A percentile compares a stretch with the other conserved stretches of the same genome.
Conservation (phyloP, 1,140 invertebrate species). For the Hormaphis cornu region DNA sequence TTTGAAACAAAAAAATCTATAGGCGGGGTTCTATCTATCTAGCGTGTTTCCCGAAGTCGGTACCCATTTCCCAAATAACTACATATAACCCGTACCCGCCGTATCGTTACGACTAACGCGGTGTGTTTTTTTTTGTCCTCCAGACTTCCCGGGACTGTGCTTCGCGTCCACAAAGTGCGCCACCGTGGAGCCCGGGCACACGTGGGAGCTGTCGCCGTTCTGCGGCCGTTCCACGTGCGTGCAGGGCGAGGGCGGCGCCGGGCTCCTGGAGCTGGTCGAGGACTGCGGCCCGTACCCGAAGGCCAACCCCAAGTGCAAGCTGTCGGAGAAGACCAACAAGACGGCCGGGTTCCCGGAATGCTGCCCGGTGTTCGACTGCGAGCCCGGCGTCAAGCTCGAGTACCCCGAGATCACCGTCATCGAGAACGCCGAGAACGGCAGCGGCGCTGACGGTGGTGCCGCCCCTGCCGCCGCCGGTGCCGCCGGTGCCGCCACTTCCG, state of each 20-base stretch:
- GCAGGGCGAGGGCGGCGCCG: constrained; percentile 53
- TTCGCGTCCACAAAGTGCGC: constrained; percentile 81
- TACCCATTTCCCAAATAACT: too few relatives aligned
- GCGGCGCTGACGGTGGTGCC: constrained; percentile 45
- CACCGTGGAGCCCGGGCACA: constrained; percentile 68
- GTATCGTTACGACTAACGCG: too few relatives aligned
- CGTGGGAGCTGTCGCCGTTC: constrained; percentile 76
- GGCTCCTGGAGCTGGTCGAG: constrained; percentile 71
- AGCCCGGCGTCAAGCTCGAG: constrained; percentile 69
- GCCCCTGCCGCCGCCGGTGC: constrained; percentile 46
- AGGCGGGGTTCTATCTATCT: too few relatives aligned
- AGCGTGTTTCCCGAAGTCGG: too few relatives aligned
- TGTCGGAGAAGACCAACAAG: constrained; percentile 76
- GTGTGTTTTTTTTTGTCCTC: constrained; percentile 34
- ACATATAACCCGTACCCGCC: too few relatives aligned
- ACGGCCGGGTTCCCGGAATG: constrained; percentile 74
- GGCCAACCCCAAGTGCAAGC: constrained; percentile 75
- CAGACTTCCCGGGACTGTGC: constrained; percentile 81
- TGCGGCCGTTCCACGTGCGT: constrained; percentile 78
- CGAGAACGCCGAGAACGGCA: constrained; percentile 44
- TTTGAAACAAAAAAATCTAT: too few relatives aligned
- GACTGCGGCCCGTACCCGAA: constrained; percentile 78
- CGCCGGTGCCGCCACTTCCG: constrained; percentile 33
- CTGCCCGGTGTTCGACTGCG: constrained; percentile 75
- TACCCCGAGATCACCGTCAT: constrained; percentile 69